These are phyloP conservation scores for Diarsia dahlii DNA, from an alignment of 2,888 invertebrate species.

Conservation along the genomic window DNA sequence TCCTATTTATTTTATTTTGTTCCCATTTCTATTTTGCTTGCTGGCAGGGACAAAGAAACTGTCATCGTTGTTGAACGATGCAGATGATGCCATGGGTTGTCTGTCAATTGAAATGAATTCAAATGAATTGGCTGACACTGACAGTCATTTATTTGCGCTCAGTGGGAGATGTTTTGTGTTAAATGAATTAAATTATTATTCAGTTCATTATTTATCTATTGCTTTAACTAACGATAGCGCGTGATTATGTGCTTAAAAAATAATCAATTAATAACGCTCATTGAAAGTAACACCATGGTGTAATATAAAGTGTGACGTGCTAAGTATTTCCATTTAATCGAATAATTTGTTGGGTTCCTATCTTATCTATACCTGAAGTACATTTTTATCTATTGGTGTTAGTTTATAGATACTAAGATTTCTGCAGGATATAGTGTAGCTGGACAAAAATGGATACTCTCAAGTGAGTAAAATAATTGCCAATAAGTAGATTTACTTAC, in stretches of 20 bases:
- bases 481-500: slow-evolving; percentile 33
- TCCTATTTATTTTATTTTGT: background rate
- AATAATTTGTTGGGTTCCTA: slow-evolving; percentile 55
- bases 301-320: slow-evolving; percentile 22
- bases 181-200: slow-evolving; percentile 32
- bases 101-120: too few species aligned
- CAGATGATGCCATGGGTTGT: background rate
- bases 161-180: slow-evolving; percentile 34
- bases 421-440: slow-evolving; percentile 35
- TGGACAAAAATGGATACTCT: slow-evolving; percentile 77
- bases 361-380: slow-evolving; percentile 72
- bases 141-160: slow-evolving; percentile 45
- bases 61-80: background rate
- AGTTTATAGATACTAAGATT: slow-evolving; percentile 51
- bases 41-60: slow-evolving; percentile 13
- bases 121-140: slow-evolving; percentile 10
- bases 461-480: slow-evolving; percentile 68
- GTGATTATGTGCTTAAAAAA: slow-evolving; percentile 10
- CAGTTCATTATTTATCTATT: slow-evolving; percentile 21
- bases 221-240: background rate
- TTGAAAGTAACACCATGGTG: slow-evolving; percentile 29
- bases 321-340: slow-evolving; percentile 30
- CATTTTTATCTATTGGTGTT: slow-evolving; percentile 58
- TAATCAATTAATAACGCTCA: background rate
- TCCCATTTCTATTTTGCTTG: background rate